Evolutionary conservation across 23 tunicate genomes (phyloP), one percentile per base, ranked within the genome.

Genomic region (Aplidium turbinatum): DNA sequence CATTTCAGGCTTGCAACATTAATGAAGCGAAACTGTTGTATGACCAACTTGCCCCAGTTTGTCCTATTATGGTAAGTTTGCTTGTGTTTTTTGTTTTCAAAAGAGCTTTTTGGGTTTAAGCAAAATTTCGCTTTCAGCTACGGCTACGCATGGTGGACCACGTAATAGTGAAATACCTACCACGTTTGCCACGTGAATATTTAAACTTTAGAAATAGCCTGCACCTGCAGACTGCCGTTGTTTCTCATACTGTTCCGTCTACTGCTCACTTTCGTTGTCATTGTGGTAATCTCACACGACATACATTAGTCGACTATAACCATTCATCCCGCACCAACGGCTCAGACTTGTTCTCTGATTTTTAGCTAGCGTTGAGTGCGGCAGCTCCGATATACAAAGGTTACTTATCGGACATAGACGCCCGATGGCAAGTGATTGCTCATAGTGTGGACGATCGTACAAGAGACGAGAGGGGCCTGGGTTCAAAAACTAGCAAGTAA

Each of bases 391-490:
- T 83, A 22, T 90, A 76, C 72, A 80, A 78, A 57, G 97, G 97
- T 2, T 83, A 84, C 38, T 47, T 91, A 5, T 40, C 91, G 34
- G 91, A 91, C 57, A 91, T 91, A 50, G 97, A 91, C 40, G 81
- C 72, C 30, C 52, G 97, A 45, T 91, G 97, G 97, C 89, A 91
- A 32, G 97, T 91, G 20, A 91, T 91, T 40, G 86, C 97, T n/a
- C 86, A 65, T 2, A 91, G 97, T 74, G 91, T 84, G 11, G 97
- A 91, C 51, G 90, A 85, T 65, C 50, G 97, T 56, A 91, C 97
- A 34, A 36, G 33, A 2, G 97, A 91, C 25, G 97, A 91, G 63
- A 23, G 79, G 2, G 91, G 86, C 1, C 28, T 47, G 7, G 38
- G 61, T 5, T 16, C 50, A 6, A 38, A 65, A 65, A 65, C n/a